These are phyloP conservation scores for Oenanthe oenanthe DNA, from an alignment of 2,113 vertebrate species.

Conservation along the genomic window DNA sequence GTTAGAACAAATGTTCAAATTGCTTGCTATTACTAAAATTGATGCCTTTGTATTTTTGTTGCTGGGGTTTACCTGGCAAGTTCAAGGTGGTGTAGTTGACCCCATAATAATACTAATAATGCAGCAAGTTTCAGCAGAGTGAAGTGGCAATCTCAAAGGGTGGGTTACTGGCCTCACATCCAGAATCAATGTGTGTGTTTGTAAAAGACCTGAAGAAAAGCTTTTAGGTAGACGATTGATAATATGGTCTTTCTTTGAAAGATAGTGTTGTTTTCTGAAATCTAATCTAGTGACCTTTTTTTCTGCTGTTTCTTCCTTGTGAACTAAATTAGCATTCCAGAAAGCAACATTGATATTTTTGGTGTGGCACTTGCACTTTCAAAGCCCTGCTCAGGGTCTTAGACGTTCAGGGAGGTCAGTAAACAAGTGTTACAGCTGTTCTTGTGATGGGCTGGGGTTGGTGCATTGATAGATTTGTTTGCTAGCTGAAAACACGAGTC, in stretches of 20 bases:
- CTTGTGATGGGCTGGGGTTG: rapidly evolving
- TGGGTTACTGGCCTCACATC: not conserved
- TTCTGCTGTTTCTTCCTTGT: not conserved
- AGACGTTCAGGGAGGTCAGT: not conserved
- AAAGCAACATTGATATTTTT: not conserved
- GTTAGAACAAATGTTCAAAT: not conserved
- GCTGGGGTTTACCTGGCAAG: not conserved
- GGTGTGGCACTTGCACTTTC: not conserved
- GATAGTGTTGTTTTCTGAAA: not conserved
- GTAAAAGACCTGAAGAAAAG: not conserved
- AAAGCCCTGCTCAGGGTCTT: not conserved
- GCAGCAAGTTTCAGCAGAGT: not conserved
- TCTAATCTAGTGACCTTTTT: not conserved
- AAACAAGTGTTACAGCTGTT: not conserved
- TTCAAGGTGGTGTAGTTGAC: not conserved
- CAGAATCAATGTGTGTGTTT: not conserved
- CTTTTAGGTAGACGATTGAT: not conserved
- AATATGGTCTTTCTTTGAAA: not conserved
- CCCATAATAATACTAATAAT: not conserved
- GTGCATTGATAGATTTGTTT: not conserved
- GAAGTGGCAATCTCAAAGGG: not conserved
- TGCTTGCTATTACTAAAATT: slow-evolving; percentile 18
- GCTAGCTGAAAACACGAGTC: not conserved
- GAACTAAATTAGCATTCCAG: not conserved
- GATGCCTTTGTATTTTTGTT: not conserved